phyloP scores from a whole-genome alignment of 2,113 vertebrate species.

The Vireo altiloquus region DNA sequence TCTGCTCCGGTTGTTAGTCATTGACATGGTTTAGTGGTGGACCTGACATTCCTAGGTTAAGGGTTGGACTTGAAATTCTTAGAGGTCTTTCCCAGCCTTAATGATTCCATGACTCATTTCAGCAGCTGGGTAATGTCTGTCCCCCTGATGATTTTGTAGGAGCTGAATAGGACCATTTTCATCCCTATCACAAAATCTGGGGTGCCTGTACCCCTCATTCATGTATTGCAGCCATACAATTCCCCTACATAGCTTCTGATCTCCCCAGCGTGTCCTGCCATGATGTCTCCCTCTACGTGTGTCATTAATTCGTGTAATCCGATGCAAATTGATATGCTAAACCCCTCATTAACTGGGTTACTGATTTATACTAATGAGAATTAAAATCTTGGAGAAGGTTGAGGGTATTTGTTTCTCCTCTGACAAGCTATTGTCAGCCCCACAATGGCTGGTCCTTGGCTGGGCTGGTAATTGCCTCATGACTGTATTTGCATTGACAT shows the following conservation, averaged over 20 bases:
- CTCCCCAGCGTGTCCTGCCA: neutral
- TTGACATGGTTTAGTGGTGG: neutral
- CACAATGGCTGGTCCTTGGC: constrained; percentile 32
- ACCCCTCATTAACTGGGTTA: constrained; percentile 8
- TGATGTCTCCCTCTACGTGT: accelerated
- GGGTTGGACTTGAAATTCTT: neutral
- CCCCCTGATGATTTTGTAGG: accelerated
- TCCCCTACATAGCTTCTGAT: neutral
- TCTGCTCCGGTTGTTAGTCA: neutral
- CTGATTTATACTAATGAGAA: constrained; percentile 44
- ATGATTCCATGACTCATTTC: neutral
- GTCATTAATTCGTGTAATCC: neutral
- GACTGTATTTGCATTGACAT: constrained; percentile 1
- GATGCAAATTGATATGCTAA: constrained; percentile 43
- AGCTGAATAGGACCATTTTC: neutral
- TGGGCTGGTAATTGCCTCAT: constrained; percentile 24
- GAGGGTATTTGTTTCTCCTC: constrained; percentile 22
- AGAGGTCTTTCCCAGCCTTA: neutral
- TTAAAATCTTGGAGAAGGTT: constrained; percentile 17
- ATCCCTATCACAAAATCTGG: neutral
- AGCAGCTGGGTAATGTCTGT: neutral
- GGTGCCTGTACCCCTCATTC: neutral
- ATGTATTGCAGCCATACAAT: accelerated
- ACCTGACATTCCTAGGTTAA: neutral
- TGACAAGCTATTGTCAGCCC: neutral